A percentile compares a stretch with the other conserved stretches of the same genome.
Evolutionary conservation across 2,113 vertebrate genomes (phyloP).

Genomic region (Vimba vimba): DNA sequence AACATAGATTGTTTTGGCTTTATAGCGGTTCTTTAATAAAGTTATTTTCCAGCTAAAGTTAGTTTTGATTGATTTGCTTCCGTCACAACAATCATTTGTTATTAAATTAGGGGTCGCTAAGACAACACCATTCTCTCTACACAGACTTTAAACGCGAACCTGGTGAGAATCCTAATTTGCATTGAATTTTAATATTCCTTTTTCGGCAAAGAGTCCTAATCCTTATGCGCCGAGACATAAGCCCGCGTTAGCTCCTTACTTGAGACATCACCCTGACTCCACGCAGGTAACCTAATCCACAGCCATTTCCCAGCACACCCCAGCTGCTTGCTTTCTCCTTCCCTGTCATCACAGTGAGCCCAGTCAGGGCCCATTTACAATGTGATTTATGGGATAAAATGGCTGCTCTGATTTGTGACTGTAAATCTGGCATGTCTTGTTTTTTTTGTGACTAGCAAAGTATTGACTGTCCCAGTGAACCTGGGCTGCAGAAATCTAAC

Average conservation of each 20-base stretch:
- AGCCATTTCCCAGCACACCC: slow-evolving; percentile 47
- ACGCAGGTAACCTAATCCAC: slow-evolving; percentile 47
- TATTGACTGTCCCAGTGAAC: background rate
- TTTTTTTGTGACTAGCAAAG: background rate
- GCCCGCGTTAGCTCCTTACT: slow-evolving; percentile 27
- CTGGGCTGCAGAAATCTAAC: background rate
- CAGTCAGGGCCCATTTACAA: slow-evolving; percentile 46
- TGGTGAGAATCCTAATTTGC: background rate
- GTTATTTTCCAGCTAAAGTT: no score
- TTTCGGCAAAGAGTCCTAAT: slow-evolving; percentile 22
- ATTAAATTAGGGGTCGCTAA: no score
- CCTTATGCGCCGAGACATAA: slow-evolving; percentile 39
- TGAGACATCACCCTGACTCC: slow-evolving; percentile 41
- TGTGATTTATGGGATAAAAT: slow-evolving; percentile 46
- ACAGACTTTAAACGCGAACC: no score
- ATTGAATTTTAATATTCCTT: background rate
- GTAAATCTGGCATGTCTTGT: background rate
- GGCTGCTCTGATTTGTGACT: slow-evolving; percentile 30
- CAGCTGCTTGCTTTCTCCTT: slow-evolving; percentile 64
- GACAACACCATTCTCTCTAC: no score
- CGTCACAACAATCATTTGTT: no score
- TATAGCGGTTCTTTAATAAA: no score
- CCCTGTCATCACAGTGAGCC: slow-evolving; percentile 36
- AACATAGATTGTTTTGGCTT: no score
- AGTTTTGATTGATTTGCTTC: no score